Conservation (phyloP, 2,113 vertebrate species). For the Xiphias gladius region DNA sequence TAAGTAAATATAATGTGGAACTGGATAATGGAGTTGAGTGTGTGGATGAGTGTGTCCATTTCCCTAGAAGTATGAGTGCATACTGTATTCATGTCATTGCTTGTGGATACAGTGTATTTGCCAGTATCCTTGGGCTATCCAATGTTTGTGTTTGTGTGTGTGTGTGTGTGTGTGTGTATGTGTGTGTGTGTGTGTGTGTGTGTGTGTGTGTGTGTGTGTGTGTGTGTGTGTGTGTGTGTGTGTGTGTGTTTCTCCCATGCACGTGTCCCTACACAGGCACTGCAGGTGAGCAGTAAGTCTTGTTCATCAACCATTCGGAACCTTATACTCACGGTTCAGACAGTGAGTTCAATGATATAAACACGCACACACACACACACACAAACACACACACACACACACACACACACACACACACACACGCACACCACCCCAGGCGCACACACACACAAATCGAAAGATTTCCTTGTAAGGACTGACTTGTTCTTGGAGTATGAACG, state of each 20-base stretch:
- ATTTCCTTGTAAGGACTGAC: slow-evolving; percentile 55
- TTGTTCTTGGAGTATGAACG: slow-evolving; percentile 31
- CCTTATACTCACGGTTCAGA: slow-evolving; percentile 16
- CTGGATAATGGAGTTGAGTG: not conserved
- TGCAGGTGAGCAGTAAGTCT: slow-evolving; percentile 37
- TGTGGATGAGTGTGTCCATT: not conserved
- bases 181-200: not conserved
- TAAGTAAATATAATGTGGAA: not conserved
- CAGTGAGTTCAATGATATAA: slow-evolving; percentile 1
- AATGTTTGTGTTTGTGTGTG: not conserved
- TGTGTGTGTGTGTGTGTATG: not conserved
- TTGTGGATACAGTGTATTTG: not conserved
- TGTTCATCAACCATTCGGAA: slow-evolving; percentile 34
- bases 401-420: not conserved
- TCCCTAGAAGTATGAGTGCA: not conserved
- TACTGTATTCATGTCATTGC: not conserved
- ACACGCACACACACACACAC: slow-evolving; percentile 14
- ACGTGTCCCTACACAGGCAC: slow-evolving; percentile 10
- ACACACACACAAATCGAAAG: not conserved
- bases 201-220: not conserved
- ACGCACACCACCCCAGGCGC: slow-evolving; percentile 3
- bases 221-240: not conserved
- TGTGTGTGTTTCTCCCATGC: not conserved
- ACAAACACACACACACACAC: slow-evolving; percentile 1
- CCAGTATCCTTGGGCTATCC: not conserved